Evolutionary conservation across 2,113 vertebrate species (phyloP).

Genomic region (Electrona antarctica): DNA sequence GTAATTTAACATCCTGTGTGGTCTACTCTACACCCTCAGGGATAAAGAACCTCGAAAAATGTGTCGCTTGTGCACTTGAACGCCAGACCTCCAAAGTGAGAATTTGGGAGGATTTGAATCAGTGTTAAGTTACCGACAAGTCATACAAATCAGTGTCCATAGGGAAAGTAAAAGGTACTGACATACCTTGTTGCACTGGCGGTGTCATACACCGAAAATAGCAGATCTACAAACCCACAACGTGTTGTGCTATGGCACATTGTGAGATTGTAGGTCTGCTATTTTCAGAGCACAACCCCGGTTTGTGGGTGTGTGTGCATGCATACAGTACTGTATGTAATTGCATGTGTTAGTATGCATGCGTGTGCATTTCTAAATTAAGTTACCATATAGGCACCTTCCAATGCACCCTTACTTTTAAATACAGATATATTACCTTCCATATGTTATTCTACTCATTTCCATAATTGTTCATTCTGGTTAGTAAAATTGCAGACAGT

Average conservation of each 20-base stretch:
- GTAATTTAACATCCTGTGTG: constrained; percentile 25
- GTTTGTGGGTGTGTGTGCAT: background rate
- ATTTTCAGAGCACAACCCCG: too few species aligned
- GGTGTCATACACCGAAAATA: too few species aligned
- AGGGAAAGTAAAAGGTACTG: too few species aligned
- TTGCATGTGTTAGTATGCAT: background rate
- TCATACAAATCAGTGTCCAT: background rate
- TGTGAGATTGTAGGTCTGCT: too few species aligned
- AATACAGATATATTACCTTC: constrained; percentile 11
- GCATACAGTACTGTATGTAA: background rate
- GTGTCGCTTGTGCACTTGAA: constrained; percentile 7
- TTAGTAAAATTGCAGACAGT: constrained; percentile 26
- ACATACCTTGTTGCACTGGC: too few species aligned
- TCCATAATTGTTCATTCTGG: constrained; percentile 20
- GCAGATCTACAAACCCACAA: too few species aligned
- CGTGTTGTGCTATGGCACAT: too few species aligned
- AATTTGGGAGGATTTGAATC: too few species aligned
- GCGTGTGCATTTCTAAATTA: constrained; percentile 6
- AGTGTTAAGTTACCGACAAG: background rate
- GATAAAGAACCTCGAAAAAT: constrained; percentile 10
- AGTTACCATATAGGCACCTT: background rate
- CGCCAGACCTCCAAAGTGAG: background rate
- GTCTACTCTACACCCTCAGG: constrained; percentile 20
- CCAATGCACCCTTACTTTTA: background rate
- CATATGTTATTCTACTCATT: constrained; percentile 30